A percentile compares a stretch with the other conserved stretches of the same genome.
Evolutionary conservation across 2,888 invertebrate species (phyloP).

Genomic region (Scotopteryx bipunctaria): DNA sequence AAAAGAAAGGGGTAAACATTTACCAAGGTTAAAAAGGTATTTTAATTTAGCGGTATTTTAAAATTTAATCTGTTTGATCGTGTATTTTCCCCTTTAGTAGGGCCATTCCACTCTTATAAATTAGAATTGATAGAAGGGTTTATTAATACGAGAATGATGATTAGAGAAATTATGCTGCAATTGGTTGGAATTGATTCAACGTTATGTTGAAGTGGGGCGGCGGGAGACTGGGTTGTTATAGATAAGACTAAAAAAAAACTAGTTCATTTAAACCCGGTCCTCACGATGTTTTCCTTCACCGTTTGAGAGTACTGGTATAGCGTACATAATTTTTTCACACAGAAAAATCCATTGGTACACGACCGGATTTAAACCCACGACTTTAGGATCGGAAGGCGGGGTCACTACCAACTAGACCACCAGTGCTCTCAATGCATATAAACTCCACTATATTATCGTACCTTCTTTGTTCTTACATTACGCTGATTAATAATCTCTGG

Average conservation of each 20-base stretch:
- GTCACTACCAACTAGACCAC: not conserved
- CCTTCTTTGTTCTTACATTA: constrained; percentile 6
- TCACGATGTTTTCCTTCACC: no score
- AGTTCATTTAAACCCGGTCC: no score
- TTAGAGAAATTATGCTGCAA: constrained; percentile 38
- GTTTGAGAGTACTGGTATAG: no score
- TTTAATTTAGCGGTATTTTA: not conserved
- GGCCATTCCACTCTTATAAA: constrained; percentile 18
- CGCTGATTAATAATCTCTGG: constrained; percentile 2
- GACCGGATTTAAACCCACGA: no score
- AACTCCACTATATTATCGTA: not conserved
- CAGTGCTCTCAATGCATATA: no score
- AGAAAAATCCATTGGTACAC: no score
- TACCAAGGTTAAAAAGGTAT: not conserved
- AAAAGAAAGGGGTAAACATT: constrained; percentile 3
- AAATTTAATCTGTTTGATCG: not conserved
- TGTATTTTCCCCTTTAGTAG: not conserved
- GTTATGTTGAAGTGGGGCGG: constrained; percentile 28
- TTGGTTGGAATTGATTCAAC: constrained; percentile 54
- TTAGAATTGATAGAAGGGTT: constrained; percentile 29
- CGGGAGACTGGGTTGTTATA: not conserved
- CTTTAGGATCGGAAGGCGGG: no score
- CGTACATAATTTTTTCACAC: no score
- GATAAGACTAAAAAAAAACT: no score
- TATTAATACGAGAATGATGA: constrained; percentile 33